Conservation (phyloP, 2,888 invertebrate species). For the Carterocephalus palaemon region DNA sequence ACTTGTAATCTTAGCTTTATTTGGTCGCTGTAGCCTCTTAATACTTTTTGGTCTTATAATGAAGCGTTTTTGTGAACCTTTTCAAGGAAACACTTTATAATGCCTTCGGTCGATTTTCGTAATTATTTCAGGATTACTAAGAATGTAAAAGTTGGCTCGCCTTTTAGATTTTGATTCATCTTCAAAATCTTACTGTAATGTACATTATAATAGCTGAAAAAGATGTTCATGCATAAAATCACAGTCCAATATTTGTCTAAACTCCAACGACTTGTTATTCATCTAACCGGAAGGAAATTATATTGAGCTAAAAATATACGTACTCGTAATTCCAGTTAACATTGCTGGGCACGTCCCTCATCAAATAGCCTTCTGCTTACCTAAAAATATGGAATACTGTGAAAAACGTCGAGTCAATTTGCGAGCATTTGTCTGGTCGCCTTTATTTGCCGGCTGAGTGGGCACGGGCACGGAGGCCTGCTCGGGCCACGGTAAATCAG, state of each 20-base stretch:
- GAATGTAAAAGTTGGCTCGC: too few species aligned
- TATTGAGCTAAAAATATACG: constrained; percentile 8
- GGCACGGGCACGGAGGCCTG: constrained; percentile 60
- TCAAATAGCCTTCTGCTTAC: constrained; percentile 43
- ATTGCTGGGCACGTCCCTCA: constrained; percentile 34
- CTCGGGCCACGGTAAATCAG: constrained; percentile 72
- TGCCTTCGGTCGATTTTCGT: constrained; percentile 4
- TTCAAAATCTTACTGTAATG: too few species aligned
- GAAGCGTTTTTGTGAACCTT: constrained; percentile 64
- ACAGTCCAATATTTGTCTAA: too few species aligned
- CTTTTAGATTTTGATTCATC: too few species aligned
- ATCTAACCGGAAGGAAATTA: background rate
- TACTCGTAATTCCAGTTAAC: constrained; percentile 19
- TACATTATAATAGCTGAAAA: too few species aligned
- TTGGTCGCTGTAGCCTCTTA: constrained; percentile 71
- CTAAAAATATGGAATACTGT: constrained; percentile 62
- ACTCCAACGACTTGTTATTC: too few species aligned
- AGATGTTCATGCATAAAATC: too few species aligned
- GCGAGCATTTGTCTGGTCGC: constrained; percentile 75
- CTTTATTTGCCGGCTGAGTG: constrained; percentile 75
- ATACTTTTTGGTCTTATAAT: constrained; percentile 66
- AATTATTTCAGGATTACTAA: constrained; percentile 8
- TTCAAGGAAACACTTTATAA: constrained; percentile 42
- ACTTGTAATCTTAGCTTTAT: constrained; percentile 79
- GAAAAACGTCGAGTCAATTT: constrained; percentile 76